Evolutionary conservation across 1,140 invertebrate species (phyloP).

Genomic region (Ooceraea biroi): DNA sequence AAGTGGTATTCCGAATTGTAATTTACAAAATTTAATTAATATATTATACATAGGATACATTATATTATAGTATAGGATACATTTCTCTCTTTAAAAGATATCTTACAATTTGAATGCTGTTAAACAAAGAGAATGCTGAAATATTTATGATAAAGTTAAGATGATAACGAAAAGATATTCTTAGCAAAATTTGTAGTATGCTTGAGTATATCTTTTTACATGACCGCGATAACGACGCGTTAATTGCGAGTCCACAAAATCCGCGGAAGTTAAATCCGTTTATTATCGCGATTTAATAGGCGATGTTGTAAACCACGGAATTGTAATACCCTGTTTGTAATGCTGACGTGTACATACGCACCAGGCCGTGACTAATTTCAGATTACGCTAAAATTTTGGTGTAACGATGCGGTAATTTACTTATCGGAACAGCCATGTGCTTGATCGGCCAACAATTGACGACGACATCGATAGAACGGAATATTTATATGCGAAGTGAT

Average conservation of each 20-base stretch:
- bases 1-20: no score
- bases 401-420: conserved; percentile 48
- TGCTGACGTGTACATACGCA: neutral
- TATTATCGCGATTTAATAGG: conserved; percentile 40
- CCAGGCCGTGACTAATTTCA: conserved; percentile 33
- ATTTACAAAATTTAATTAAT: no score
- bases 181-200: neutral
- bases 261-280: conserved; percentile 32
- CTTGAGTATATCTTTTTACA: neutral
- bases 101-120: neutral
- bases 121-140: conserved; percentile 21
- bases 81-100: neutral
- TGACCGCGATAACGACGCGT: neutral
- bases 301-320: conserved; percentile 27
- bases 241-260: conserved; percentile 23
- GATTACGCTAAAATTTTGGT: conserved; percentile 54
- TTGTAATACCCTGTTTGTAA: conserved; percentile 45
- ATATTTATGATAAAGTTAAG: no score
- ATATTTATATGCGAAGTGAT: conserved; percentile 53
- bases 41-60: no score
- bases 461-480: conserved; percentile 39
- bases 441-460: conserved; percentile 54
- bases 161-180: conserved; percentile 3
- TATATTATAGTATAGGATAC: no score
- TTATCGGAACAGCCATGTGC: conserved; percentile 43